Percentiles rank a stretch among this genome's conserved stretches.
phyloP scores from a whole-genome alignment of 2,888 invertebrate species.

The Sinhomidia bicolor region DNA sequence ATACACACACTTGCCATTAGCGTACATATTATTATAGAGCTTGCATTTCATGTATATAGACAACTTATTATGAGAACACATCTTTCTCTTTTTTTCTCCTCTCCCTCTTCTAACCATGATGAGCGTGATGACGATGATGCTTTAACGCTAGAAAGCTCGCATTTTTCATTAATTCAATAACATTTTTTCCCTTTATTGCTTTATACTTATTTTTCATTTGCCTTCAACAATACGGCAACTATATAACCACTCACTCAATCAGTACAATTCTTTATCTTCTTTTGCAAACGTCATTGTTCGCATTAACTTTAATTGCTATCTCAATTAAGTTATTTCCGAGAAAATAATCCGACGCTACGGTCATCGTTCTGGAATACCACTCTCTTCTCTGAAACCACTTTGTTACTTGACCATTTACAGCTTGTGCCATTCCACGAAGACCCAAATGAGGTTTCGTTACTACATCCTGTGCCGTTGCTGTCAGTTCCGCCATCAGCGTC shows the following conservation, averaged over 20 bases:
- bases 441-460: constrained; percentile 82
- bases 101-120: background rate
- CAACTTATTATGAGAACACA: background rate
- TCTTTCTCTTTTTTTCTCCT: background rate
- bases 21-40: too few species aligned
- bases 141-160: constrained; percentile 33
- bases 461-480: constrained; percentile 83
- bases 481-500: constrained; percentile 84
- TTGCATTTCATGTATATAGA: background rate
- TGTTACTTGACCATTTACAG: constrained; percentile 85
- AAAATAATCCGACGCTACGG: constrained; percentile 84
- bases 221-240: background rate
- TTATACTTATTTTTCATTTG: background rate
- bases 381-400: constrained; percentile 84
- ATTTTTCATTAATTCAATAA: constrained; percentile 67
- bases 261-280: background rate
- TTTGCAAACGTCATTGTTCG: constrained; percentile 47
- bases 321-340: constrained; percentile 83
- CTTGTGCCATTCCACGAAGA: constrained; percentile 82
- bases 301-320: constrained; percentile 81
- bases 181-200: constrained; percentile 25
- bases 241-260: background rate
- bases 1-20: too few species aligned
- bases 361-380: constrained; percentile 84
- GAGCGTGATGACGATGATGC: constrained; percentile 23